phyloP scores from a whole-genome alignment of 2,113 vertebrate species.

The Cebidichthys violaceus region DNA sequence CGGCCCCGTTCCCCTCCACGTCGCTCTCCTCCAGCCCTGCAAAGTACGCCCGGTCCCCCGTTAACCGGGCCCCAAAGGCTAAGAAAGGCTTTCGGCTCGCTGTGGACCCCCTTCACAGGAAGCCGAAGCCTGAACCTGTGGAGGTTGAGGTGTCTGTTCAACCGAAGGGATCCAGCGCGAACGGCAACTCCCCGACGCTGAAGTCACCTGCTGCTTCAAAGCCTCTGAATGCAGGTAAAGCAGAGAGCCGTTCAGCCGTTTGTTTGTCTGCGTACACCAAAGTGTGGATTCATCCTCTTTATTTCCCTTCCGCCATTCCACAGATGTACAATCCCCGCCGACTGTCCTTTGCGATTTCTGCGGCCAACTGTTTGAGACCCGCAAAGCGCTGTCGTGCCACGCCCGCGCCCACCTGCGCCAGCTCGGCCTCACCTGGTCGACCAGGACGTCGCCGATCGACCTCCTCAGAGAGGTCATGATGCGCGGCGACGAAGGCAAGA shows the following conservation, averaged over 20 bases:
- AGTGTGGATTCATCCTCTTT: background rate
- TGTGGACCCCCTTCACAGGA: conserved; percentile 74
- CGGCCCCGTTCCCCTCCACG: background rate
- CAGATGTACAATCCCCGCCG: conserved; percentile 81
- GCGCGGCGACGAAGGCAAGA: conserved; percentile 85
- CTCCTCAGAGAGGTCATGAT: conserved; percentile 89
- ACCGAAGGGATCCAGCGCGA: background rate
- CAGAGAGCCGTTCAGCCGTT: background rate
- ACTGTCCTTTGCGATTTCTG: conserved; percentile 93
- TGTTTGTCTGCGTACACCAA: background rate
- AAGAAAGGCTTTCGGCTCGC: conserved; percentile 81
- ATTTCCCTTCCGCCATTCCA: background rate
- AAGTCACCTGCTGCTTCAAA: conserved; percentile 29
- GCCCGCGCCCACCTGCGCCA: conserved; percentile 92
- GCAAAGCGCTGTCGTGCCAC: conserved; percentile 94
- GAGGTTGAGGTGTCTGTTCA: conserved; percentile 67
- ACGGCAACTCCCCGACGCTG: conserved; percentile 14
- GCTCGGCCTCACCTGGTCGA: conserved; percentile 90
- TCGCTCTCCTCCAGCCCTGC: conserved; percentile 33
- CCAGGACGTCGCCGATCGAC: conserved; percentile 91
- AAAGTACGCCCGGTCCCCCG: conserved; percentile 40
- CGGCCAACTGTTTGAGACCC: conserved; percentile 93
- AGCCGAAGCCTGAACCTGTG: conserved; percentile 83
- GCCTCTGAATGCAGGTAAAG: conserved; percentile 55
- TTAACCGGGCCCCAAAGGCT: conserved; percentile 76